Evolutionary conservation across 2,888 invertebrate species (phyloP).

Genomic region (Panorpa germanica): DNA sequence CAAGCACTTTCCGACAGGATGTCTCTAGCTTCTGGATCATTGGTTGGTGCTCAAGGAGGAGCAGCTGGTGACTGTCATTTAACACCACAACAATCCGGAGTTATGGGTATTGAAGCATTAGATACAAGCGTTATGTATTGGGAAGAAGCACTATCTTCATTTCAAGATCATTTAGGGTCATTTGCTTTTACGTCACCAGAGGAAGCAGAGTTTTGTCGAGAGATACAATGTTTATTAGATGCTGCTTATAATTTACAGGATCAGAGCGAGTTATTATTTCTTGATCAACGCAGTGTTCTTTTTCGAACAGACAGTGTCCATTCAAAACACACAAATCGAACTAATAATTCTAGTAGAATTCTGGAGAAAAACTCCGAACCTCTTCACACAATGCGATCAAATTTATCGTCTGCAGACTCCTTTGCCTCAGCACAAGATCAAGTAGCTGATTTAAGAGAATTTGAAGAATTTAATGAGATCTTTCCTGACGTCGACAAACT

Average conservation of each 20-base stretch:
- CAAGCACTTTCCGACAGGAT: constrained; percentile 41
- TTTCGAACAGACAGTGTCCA: constrained; percentile 60
- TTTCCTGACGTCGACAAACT: constrained; percentile 63
- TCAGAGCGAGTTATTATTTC: constrained; percentile 70
- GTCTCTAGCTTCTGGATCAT: constrained; percentile 48
- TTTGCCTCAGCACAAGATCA: constrained; percentile 92
- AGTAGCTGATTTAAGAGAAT: constrained; percentile 72
- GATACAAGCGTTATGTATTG: constrained; percentile 84
- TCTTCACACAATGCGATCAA: constrained; percentile 31
- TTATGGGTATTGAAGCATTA: constrained; percentile 88
- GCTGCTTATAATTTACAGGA: constrained; percentile 72
- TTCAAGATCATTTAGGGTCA: constrained; percentile 33
- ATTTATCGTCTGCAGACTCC: constrained; percentile 81
- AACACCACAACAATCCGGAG: constrained; percentile 74
- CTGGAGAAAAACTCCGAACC: constrained; percentile 25
- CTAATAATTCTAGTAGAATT: constrained; percentile 18
- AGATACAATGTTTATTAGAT: constrained; percentile 46
- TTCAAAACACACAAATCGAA: constrained; percentile 21
- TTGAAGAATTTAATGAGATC: constrained; percentile 64
- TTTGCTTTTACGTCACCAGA: constrained; percentile 60
- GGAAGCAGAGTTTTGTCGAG: constrained; percentile 66
- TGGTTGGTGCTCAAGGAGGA: constrained; percentile 30
- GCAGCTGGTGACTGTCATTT: constrained; percentile 30
- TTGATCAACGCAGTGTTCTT: constrained; percentile 73
- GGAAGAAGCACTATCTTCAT: constrained; percentile 83